These are phyloP conservation scores for Plutomurus gul DNA, from an alignment of 1,140 invertebrate species.

Conservation along the genomic window DNA sequence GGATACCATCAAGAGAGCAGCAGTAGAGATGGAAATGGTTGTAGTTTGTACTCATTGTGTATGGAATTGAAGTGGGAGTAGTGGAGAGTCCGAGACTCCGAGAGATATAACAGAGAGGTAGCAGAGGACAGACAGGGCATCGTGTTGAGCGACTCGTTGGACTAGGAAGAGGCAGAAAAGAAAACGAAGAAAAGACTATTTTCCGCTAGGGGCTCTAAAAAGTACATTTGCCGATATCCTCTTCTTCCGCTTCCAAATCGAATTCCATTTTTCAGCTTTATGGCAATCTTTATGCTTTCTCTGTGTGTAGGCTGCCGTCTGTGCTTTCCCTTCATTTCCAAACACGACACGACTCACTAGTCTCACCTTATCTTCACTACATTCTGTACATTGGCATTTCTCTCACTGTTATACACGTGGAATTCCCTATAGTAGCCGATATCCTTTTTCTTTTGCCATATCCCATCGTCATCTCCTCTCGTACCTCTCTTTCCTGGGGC, in stretches of 20 bases:
- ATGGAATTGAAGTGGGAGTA: background rate
- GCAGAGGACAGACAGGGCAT: background rate
- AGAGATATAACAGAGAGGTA: background rate
- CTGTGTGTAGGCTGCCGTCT: background rate
- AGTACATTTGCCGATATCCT: constrained; percentile 36
- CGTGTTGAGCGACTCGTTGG: background rate
- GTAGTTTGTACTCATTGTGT: too few relatives aligned
- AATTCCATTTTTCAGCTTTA: constrained; percentile 50
- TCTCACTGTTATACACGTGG: constrained; percentile 21
- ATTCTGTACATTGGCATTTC: constrained; percentile 1
- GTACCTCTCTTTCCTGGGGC: background rate
- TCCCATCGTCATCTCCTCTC: constrained; percentile 1
- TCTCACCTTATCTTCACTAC: constrained; percentile 16
- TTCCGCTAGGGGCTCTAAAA: constrained; percentile 38
- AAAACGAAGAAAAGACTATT: constrained; percentile 20
- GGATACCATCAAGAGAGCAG: too few relatives aligned
- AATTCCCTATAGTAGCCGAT: constrained; percentile 1
- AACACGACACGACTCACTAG: constrained; percentile 28
- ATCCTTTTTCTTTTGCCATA: background rate
- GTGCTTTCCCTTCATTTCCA: constrained; percentile 2
- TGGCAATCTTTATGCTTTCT: constrained; percentile 26
- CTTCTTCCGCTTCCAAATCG: constrained; percentile 45
- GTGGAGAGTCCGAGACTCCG: background rate
- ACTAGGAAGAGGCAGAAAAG: background rate
- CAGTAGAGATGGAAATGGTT: too few relatives aligned